Evolutionary conservation across 1,140 invertebrate genomes (phyloP).

Genomic region (Vanessa atalanta): DNA sequence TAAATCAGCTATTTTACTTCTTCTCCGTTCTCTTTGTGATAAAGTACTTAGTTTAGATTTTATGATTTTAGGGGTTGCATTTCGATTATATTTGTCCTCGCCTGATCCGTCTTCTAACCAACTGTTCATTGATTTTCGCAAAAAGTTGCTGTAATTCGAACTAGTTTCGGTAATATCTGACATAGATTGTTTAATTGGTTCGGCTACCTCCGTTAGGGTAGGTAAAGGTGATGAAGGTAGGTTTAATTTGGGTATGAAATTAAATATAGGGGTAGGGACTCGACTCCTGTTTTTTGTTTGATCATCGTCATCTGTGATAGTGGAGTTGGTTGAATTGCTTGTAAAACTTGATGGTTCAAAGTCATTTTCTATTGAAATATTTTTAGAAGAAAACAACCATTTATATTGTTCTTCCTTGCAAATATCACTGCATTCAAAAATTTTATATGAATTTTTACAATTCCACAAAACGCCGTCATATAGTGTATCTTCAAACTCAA

Average conservation of each 20-base stretch:
- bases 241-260: conserved; percentile 56
- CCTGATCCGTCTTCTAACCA: conserved; percentile 37
- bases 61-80: neutral
- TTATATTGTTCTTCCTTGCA: conserved; percentile 46
- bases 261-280: conserved; percentile 54
- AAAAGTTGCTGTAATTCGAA: conserved; percentile 21
- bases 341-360: conserved; percentile 42
- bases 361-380: conserved; percentile 50
- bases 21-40: conserved; percentile 23
- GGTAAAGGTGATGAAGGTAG: conserved; percentile 55
- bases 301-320: conserved; percentile 48
- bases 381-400: conserved; percentile 66
- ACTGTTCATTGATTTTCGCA: conserved; percentile 43
- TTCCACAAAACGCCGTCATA: conserved; percentile 15
- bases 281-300: conserved; percentile 31
- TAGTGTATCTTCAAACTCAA: conserved; percentile 31
- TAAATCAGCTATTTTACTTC: conserved; percentile 8
- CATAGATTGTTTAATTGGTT: conserved; percentile 45
- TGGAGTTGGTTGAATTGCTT: conserved; percentile 38
- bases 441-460: neutral
- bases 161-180: conserved; percentile 5
- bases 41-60: conserved; percentile 8
- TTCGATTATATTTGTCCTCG: neutral
- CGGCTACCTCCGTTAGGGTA: conserved; percentile 63
- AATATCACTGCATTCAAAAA: conserved; percentile 35